Percentiles rank a stretch among this genome's conserved stretches.
phyloP scores from a whole-genome alignment of 1,140 invertebrate species.

The Hirudo medicinalis region DNA sequence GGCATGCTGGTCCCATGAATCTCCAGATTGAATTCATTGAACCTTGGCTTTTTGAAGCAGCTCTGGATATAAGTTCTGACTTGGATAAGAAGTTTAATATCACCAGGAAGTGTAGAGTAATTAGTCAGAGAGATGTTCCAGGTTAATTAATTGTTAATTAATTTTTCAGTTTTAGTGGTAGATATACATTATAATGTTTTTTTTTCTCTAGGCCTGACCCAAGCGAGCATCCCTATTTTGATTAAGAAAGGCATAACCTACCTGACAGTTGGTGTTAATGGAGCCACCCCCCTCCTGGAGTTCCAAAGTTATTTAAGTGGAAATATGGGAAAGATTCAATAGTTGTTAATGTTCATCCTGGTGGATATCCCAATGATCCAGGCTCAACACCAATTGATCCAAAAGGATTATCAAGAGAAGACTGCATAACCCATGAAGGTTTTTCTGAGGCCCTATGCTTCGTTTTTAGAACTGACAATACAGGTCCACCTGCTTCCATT shows the following conservation, averaged over 20 bases:
- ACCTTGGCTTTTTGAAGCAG: conserved; percentile 26
- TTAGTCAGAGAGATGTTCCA: conserved; percentile 34
- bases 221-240: conserved; percentile 29
- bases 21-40: conserved; percentile 32
- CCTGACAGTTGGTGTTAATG: conserved; percentile 34
- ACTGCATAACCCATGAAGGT: conserved; percentile 28
- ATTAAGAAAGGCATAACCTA: conserved; percentile 26
- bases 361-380: conserved; percentile 25
- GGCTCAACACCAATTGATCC: conserved; percentile 25
- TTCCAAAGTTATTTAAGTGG: conserved; percentile 33
- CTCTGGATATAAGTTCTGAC: conserved; percentile 26
- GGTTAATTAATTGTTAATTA: conserved; percentile 24
- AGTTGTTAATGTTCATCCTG: conserved; percentile 22
- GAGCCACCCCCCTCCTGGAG: conserved; percentile 29
- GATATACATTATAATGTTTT: background rate
- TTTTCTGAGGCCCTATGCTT: conserved; percentile 31
- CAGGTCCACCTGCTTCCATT: conserved; percentile 28
- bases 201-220: conserved; percentile 29
- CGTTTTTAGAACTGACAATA: conserved; percentile 32
- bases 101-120: conserved; percentile 24
- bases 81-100: conserved; percentile 29
- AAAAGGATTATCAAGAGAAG: conserved; percentile 27
- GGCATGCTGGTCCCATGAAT: conserved; percentile 36
- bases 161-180: conserved; percentile 3
- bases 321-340: conserved; percentile 15